Base-by-base conservation (phyloP, 1,140 invertebrate genomes). In the Mylabris phalerata region DNA sequence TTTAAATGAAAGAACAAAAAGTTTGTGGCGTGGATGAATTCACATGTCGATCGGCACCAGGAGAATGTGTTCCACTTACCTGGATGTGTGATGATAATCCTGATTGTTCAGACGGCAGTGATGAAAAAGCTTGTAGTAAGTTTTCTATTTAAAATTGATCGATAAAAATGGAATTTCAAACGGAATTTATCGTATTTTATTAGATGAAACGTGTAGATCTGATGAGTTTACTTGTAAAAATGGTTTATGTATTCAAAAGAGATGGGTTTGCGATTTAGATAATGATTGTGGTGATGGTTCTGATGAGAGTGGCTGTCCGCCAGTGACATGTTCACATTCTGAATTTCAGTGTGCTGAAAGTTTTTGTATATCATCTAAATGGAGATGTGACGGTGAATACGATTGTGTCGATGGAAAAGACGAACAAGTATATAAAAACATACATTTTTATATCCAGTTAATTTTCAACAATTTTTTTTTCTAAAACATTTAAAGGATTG, bases 81-180 rank as follows among this genome's bases (percentile, higher is more conserved):
- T 95, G 92, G 92, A 90, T 93, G 80, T 96, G 93, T 74, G 92
- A 95, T 76, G 86, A 87, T 71, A 88, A 86, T 72, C 74, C 80
- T 32, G 93, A 95, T 79, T 95, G 93, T 79, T 82, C 83, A 51
- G 91, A 94, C 75, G 88, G 84, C 64, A 92, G 90, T 62, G 93
- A 96, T 77, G 90, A 93, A 74, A 71, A 79, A 48, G 73, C 84
- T 66, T 93, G 91, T 84, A 92, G 91, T 93, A 91, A 91, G 89
- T 76, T 65, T 55, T 65, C 10, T 41, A 40, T 40, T 40, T 19
- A 19, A 19, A 19, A 19, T 19, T 19, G 19, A 19, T 40, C 39
- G 10, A 40, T 40, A 40, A 40, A 40, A 7, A 40, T 40, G 10
- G 6, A 2, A 40, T 40, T 42, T 42, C 4, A n/a, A 42, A 11